phyloP scores from a whole-genome alignment of 2,797 vertebrate species.

The Acanthurus tractus region DNA sequence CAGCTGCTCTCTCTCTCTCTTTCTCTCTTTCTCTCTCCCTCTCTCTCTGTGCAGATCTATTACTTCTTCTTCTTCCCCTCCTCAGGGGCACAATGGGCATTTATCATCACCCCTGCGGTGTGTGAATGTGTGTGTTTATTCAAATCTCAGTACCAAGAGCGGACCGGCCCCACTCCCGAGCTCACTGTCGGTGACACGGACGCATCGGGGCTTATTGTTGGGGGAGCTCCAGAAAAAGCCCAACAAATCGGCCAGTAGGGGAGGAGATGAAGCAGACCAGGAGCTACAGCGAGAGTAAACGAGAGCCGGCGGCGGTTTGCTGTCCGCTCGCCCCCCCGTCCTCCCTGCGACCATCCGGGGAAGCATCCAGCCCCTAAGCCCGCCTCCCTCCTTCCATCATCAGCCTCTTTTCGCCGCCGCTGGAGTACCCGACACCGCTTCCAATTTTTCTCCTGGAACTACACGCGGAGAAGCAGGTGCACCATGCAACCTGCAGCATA shows the following conservation, averaged over 20 bases:
- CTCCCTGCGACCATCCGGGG: conserved; percentile 40
- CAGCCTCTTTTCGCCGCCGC: conserved; percentile 9
- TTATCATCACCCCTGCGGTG: conserved; percentile 92
- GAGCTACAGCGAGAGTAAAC: conserved; percentile 36
- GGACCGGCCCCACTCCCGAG: conserved; percentile 90
- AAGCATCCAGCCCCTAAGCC: conserved; percentile 26
- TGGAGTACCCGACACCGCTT: conserved; percentile 34
- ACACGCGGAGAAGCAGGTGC: conserved; percentile 61
- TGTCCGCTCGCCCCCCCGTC: conserved; percentile 30
- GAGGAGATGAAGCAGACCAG: conserved; percentile 23
- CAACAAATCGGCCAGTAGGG: conserved; percentile 68
- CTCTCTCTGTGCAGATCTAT: conserved; percentile 90
- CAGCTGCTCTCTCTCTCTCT: conserved; percentile 79
- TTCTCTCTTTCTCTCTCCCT: conserved; percentile 38
- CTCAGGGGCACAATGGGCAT: conserved; percentile 94
- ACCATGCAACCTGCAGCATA: conserved; percentile 37
- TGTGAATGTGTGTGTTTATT: conserved; percentile 87
- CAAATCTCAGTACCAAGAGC: conserved; percentile 96
- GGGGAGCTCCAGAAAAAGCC: conserved; percentile 89
- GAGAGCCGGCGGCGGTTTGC: not conserved
- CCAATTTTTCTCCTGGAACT: conserved; percentile 41
- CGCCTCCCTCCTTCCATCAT: conserved; percentile 36
- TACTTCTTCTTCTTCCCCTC: conserved; percentile 85
- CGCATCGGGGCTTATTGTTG: conserved; percentile 85
- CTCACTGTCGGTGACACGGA: conserved; percentile 81